Evolutionary conservation across 2,888 invertebrate genomes (phyloP).

Genomic region (Apamea epomidion): DNA sequence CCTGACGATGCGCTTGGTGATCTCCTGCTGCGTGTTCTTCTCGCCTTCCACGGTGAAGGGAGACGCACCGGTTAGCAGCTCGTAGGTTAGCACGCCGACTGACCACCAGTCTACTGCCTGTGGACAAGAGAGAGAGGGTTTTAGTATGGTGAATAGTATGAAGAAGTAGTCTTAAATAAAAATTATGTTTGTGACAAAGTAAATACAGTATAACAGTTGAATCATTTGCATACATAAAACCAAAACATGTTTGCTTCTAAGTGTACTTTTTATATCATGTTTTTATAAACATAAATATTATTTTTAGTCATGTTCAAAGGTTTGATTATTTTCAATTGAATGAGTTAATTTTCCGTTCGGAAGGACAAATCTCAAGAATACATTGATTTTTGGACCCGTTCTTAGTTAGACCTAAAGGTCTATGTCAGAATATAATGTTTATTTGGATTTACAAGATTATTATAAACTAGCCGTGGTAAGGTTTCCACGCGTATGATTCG

Average conservation of each 20-base stretch:
- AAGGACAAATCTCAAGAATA: neutral
- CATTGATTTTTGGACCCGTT: neutral
- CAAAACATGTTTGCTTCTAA: neutral
- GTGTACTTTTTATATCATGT: neutral
- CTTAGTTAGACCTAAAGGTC: neutral
- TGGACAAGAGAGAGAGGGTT: conserved; percentile 70
- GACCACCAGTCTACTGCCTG: conserved; percentile 99
- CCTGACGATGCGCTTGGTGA: conserved; percentile 96
- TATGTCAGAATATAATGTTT: neutral
- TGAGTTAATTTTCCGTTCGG: neutral
- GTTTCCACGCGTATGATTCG: neutral
- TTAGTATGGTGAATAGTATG: conserved; percentile 6
- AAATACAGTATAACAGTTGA: neutral
- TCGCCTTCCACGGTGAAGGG: conserved; percentile 99
- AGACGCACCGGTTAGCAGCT: conserved; percentile 98
- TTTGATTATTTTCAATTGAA: neutral
- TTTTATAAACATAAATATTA: neutral
- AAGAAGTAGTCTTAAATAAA: neutral
- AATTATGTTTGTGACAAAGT: neutral
- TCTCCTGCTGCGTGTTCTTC: conserved; percentile 98
- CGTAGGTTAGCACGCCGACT: conserved; percentile 98
- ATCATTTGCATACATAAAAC: neutral
- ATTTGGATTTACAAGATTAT: too few species aligned
- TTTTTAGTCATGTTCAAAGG: neutral
- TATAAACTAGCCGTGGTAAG: too few species aligned